Evolutionary conservation across 1,140 invertebrate species (phyloP).

Genomic region (Polypedilum vanderplanki): DNA sequence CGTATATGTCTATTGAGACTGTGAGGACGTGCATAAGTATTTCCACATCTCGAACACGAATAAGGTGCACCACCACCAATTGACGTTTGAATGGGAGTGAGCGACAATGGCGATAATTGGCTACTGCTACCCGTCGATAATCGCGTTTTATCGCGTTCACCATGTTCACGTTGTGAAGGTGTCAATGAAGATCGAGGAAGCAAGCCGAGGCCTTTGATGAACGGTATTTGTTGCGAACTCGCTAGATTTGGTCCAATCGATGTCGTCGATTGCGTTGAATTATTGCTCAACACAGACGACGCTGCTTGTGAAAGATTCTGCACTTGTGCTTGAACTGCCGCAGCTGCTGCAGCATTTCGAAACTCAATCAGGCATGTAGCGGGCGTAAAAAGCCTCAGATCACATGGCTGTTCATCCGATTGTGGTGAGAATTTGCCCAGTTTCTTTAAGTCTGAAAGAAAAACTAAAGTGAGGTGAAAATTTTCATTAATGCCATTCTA

Average conservation of each 20-base stretch:
- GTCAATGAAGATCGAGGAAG: neutral
- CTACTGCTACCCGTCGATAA: slow-evolving; percentile 31
- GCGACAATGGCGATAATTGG: slow-evolving; percentile 30
- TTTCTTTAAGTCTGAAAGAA: slow-evolving; percentile 24
- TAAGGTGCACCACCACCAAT: slow-evolving; percentile 39
- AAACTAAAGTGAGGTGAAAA: slow-evolving; percentile 34
- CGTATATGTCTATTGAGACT: slow-evolving; percentile 56
- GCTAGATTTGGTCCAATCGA: neutral
- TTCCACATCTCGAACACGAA: slow-evolving; percentile 50
- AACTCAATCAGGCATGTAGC: slow-evolving; percentile 30
- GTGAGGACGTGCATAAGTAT: slow-evolving; percentile 51
- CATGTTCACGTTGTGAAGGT: slow-evolving; percentile 15
- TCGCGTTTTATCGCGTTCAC: slow-evolving; percentile 23
- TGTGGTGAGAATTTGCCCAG: neutral
- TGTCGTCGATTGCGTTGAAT: neutral
- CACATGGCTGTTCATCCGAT: slow-evolving; percentile 37
- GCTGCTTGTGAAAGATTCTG: slow-evolving; percentile 31
- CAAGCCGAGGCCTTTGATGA: neutral
- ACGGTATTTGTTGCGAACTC: slow-evolving; percentile 20
- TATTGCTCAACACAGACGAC: slow-evolving; percentile 29
- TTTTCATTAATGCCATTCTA: neutral
- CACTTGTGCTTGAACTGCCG: slow-evolving; percentile 32
- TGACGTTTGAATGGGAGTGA: slow-evolving; percentile 9
- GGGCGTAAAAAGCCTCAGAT: slow-evolving; percentile 36
- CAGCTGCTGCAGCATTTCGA: slow-evolving; percentile 37